These are phyloP conservation scores for Bombus pyrosoma DNA, from an alignment of 1,140 invertebrate genomes.

Conservation along the genomic window DNA sequence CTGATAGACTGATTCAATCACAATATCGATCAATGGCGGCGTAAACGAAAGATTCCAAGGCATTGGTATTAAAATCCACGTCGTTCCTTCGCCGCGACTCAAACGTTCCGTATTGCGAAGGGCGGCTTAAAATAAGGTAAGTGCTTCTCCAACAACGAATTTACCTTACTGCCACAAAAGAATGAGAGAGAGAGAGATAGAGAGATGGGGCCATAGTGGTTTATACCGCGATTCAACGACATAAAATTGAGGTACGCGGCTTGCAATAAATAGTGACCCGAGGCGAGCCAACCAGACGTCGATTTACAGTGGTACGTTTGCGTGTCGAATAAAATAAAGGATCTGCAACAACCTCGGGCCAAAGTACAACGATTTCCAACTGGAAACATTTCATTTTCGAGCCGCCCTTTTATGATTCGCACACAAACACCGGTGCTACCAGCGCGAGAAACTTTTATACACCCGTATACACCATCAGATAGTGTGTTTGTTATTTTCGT, in stretches of 20 bases:
- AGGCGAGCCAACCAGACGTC: slow-evolving; percentile 8
- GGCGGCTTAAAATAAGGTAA: slow-evolving; percentile 6
- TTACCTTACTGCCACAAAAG: not conserved
- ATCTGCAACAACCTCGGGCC: not conserved
- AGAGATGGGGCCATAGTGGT: not conserved
- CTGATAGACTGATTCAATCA: not conserved
- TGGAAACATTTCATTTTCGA: slow-evolving; percentile 5
- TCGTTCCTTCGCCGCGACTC: not conserved
- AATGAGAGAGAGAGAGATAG: not conserved
- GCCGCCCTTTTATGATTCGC: slow-evolving; percentile 9
- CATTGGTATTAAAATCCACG: not conserved
- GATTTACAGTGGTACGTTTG: slow-evolving; percentile 10
- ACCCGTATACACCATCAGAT: not conserved
- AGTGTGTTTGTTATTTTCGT: not conserved
- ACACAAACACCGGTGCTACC: not conserved
- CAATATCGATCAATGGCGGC: not conserved
- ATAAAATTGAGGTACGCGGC: slow-evolving; percentile 21
- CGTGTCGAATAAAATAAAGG: slow-evolving; percentile 26
- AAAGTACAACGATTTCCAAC: not conserved
- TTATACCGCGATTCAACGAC: slow-evolving; percentile 15
- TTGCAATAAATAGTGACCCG: slow-evolving; percentile 29
- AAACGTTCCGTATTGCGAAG: not conserved
- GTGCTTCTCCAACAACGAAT: not conserved
- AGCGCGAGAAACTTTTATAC: slow-evolving; percentile 10
- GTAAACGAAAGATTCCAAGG: not conserved